A percentile compares a stretch with the other conserved stretches of the same genome.
Conservation (phyloP, 2,113 vertebrate genomes). For the Dicerorhinus sumatrensis region DNA sequence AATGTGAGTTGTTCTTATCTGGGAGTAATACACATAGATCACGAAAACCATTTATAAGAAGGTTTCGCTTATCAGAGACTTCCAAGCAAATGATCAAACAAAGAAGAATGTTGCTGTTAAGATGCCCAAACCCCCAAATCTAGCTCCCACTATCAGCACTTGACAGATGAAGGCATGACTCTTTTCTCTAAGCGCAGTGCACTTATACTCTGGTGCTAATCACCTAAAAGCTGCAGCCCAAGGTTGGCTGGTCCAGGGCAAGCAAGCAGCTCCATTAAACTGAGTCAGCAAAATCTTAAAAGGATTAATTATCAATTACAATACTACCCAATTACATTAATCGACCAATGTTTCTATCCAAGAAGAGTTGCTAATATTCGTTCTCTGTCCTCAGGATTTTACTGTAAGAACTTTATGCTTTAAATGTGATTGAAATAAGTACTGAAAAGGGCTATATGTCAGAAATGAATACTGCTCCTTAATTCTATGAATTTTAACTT, state of each 20-base stretch:
- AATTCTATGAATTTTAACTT: constrained; percentile 40
- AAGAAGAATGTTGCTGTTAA: not conserved
- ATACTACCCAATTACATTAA: constrained; percentile 55
- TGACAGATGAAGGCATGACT: not conserved
- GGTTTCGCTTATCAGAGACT: not conserved
- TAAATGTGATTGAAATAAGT: not conserved
- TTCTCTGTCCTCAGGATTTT: not conserved
- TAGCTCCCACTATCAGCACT: not conserved
- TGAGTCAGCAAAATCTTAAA: constrained; percentile 53
- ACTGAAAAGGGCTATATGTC: not conserved
- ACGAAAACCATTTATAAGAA: constrained; percentile 18
- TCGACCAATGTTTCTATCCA: constrained; percentile 47
- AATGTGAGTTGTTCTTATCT: not conserved
- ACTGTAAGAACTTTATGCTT: constrained; percentile 44
- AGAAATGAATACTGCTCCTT: not conserved
- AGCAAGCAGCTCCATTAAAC: not conserved
- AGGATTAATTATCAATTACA: not conserved
- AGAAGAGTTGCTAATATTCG: constrained; percentile 34
- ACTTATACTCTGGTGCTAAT: not conserved
- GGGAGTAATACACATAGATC: not conserved
- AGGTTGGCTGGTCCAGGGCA: not conserved
- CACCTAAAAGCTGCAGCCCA: not conserved
- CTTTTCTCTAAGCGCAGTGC: not conserved
- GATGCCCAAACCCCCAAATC: not conserved
- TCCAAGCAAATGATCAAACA: not conserved